Evolutionary conservation across 2,113 vertebrate genomes (phyloP).

Genomic region (Apodemus speciosus): DNA sequence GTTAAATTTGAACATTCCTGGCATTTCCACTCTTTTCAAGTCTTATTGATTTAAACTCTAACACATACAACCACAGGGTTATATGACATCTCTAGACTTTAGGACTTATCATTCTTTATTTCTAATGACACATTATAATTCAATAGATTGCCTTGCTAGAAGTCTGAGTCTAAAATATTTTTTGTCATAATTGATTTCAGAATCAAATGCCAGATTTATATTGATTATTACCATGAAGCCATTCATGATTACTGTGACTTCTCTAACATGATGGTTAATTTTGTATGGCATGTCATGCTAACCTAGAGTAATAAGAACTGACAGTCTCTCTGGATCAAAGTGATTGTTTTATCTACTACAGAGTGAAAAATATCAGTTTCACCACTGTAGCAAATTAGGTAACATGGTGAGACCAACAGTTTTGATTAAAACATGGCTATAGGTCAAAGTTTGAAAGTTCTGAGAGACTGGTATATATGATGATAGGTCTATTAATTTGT

Average conservation of each 20-base stretch:
- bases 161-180: slow-evolving; percentile 22
- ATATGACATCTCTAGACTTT: slow-evolving; percentile 55
- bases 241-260: slow-evolving; percentile 74
- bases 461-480: not conserved
- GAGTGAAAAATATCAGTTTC: slow-evolving; percentile 72
- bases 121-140: slow-evolving; percentile 48
- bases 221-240: slow-evolving; percentile 76
- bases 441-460: slow-evolving; percentile 8
- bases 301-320: slow-evolving; percentile 79
- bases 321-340: slow-evolving; percentile 76
- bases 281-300: slow-evolving; percentile 71
- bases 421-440: slow-evolving; percentile 31
- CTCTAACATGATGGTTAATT: slow-evolving; percentile 73
- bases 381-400: slow-evolving; percentile 41
- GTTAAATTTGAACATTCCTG: slow-evolving; percentile 65
- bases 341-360: slow-evolving; percentile 70
- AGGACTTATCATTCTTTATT: slow-evolving; percentile 67
- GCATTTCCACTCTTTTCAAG: slow-evolving; percentile 68
- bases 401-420: slow-evolving; percentile 36
- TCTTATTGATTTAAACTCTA: slow-evolving; percentile 59
- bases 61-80: slow-evolving; percentile 46
- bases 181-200: slow-evolving; percentile 80
- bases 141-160: slow-evolving; percentile 64
- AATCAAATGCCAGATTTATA: slow-evolving; percentile 75
- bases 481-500: not conserved